These are phyloP conservation scores for Enteromius mattozi DNA, from an alignment of 2,797 vertebrate genomes.

Conservation along the genomic window DNA sequence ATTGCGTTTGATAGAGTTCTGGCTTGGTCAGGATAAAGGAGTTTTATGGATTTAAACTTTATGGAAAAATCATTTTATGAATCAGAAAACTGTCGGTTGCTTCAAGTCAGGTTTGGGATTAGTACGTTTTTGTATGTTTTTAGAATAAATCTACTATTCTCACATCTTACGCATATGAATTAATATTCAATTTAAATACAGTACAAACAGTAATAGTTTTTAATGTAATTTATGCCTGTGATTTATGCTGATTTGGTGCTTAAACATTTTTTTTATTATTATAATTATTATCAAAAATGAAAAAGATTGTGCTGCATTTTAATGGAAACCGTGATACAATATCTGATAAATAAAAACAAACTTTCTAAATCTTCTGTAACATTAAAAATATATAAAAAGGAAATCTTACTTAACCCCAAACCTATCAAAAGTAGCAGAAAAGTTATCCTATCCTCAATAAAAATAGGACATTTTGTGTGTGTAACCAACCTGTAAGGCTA, in stretches of 20 bases:
- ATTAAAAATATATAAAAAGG: neutral
- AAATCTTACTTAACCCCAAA: neutral
- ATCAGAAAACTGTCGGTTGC: neutral
- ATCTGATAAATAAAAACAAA: neutral
- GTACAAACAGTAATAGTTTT: neutral
- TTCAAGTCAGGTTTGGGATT: neutral
- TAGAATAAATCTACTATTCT: neutral
- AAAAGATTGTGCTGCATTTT: neutral
- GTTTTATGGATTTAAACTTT: slow-evolving; percentile 23
- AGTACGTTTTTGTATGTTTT: neutral
- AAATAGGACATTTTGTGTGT: neutral
- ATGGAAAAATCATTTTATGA: slow-evolving; percentile 1
- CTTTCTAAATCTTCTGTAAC: neutral
- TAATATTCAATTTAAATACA: neutral
- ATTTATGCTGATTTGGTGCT: neutral
- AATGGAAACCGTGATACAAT: neutral
- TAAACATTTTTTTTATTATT: neutral
- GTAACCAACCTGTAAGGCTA: slow-evolving; percentile 92
- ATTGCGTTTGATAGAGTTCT: slow-evolving; percentile 26
- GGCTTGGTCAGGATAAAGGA: slow-evolving; percentile 3
- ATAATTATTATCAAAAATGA: neutral
- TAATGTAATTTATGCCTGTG: neutral
- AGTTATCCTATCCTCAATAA: neutral
- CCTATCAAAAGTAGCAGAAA: neutral
- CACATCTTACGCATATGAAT: neutral